Conservation (phyloP, 2,113 vertebrate genomes). For the Tamias sibiricus region DNA sequence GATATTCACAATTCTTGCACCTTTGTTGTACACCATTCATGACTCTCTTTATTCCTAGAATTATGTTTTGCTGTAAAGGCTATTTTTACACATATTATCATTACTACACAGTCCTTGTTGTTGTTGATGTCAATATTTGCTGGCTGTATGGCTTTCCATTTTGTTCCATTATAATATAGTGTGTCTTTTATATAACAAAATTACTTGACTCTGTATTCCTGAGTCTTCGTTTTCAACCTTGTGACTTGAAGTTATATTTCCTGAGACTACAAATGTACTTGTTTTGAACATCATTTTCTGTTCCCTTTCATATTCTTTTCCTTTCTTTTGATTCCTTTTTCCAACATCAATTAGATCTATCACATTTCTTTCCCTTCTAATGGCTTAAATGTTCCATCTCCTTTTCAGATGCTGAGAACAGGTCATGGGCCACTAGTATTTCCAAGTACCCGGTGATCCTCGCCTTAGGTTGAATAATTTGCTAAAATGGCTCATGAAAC, state of each 20-base stretch:
- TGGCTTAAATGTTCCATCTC: not conserved
- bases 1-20: not conserved
- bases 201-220: not conserved
- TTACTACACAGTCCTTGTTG: not conserved
- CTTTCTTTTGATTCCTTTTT: not conserved
- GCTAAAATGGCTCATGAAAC: not conserved
- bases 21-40: not conserved
- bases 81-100: not conserved
- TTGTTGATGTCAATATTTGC: not conserved
- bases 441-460: not conserved
- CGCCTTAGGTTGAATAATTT: not conserved
- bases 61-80: not conserved
- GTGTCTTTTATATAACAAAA: not conserved
- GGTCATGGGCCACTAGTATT: not conserved
- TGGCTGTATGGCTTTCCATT: not conserved
- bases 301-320: not conserved
- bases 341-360: not conserved
- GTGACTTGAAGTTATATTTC: not conserved
- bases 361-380: not conserved
- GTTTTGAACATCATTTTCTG: not conserved
- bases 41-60: not conserved
- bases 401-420: not conserved
- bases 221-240: not conserved
- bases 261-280: not conserved
- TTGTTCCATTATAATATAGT: not conserved